Percentiles rank a stretch among this genome's conserved stretches.
Evolutionary conservation across 2,888 invertebrate genomes (phyloP).

Genomic region (Liodrosophila aerea): DNA sequence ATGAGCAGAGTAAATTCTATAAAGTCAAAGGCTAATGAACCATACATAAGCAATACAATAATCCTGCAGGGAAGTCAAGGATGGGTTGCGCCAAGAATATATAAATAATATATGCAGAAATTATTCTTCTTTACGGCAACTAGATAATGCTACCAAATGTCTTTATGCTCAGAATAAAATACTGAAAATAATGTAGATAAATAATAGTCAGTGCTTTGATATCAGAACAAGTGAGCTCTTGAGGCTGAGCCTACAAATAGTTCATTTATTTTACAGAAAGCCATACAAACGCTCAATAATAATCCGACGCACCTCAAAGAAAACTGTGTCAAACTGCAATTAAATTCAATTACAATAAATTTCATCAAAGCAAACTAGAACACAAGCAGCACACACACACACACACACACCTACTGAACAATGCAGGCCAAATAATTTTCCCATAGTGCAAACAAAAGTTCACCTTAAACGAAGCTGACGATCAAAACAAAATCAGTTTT

Average conservation of each 20-base stretch:
- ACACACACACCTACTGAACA: neutral
- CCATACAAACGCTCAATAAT: neutral
- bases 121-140: no score
- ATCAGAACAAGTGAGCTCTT: no score
- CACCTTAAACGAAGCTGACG: constrained; percentile 48
- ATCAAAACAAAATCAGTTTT: constrained; percentile 70
- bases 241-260: no score
- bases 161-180: neutral
- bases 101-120: no score
- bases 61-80: neutral
- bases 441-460: constrained; percentile 1
- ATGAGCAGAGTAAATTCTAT: constrained; percentile 4
- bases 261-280: no score
- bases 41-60: constrained; percentile 11
- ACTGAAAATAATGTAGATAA: neutral
- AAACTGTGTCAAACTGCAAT: constrained; percentile 58
- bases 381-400: constrained; percentile 10
- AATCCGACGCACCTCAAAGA: neutral
- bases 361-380: constrained; percentile 29
- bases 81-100: no score
- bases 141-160: no score
- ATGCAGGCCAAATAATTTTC: neutral
- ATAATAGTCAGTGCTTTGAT: no score
- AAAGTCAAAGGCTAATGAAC: constrained; percentile 21
- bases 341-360: constrained; percentile 39